Evolutionary conservation across 37 sponge, comb jelly and placozoan species (phyloP), one percentile per base, ranked within the genome.

Genomic region (Spongilla lacustris): DNA sequence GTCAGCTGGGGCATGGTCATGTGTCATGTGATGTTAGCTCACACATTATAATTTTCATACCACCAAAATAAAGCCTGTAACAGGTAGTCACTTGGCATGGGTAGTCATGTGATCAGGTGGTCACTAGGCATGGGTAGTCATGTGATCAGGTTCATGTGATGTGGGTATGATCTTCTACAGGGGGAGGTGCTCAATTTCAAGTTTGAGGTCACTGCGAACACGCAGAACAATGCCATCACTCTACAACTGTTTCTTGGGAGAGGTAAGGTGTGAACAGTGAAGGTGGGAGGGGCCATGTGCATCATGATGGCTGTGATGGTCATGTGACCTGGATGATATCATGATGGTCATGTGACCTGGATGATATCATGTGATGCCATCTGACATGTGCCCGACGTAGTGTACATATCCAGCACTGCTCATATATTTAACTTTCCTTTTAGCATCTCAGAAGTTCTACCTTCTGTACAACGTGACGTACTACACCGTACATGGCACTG

Each of bases 181-280:
- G 87, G 81, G 30, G 70, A 30, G 0, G 50, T 33, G 1, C 68
- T 91, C 2, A 23, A 75, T 29, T 84, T 91, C 74, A 77, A 77
- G 58, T 79, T 91, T 85, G 87, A 91, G 32, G 30, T 86, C 30
- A 80, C 68, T 0, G 25, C 2, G 14, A 82, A 82, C 46, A 73
- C 71, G 8, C 22, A 25, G 17, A 49, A 79, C 3, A 17, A 32
- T 4, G 37, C 50, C 2, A 67, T 91, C 34, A 17, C 38, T 0
- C 33, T 91, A 4, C 83, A 91, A 30, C 70, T 86, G 8, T 86
- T 81, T 68, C 41, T 91, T 22, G 91, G 91, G 68, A 86, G 71
- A 86, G 4, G 91, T 91, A n/a, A 85, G 85, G 26, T 14, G 25
- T 24, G 14, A 1, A 24, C 2, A 27, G 37, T 77, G 50, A 5